Conservation (phyloP, 2,113 vertebrate species). For the Thalassoma bifasciatum region DNA sequence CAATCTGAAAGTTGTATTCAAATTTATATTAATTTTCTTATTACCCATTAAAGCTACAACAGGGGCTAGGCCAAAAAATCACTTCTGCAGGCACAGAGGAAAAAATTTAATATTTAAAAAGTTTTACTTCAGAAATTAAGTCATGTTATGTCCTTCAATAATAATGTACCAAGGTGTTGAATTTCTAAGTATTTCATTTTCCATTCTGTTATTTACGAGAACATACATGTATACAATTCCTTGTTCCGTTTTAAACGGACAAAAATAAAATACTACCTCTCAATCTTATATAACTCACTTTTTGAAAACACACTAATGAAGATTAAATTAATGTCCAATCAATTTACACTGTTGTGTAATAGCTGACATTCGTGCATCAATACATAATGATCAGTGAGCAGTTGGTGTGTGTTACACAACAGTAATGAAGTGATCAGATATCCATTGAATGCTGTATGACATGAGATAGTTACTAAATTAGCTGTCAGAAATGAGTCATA, state of each 20-base stretch:
- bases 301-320: constrained; percentile 48
- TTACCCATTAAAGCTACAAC: too few species aligned
- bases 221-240: background rate
- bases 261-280: background rate
- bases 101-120: too few species aligned
- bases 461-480: constrained; percentile 13
- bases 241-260: background rate
- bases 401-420: constrained; percentile 41
- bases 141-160: too few species aligned
- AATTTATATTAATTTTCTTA: too few species aligned
- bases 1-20: too few species aligned
- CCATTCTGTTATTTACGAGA: too few species aligned
- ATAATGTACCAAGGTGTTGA: too few species aligned
- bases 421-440: constrained; percentile 23
- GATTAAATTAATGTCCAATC: constrained; percentile 52
- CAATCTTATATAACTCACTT: constrained; percentile 37
- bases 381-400: constrained; percentile 35
- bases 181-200: too few species aligned
- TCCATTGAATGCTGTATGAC: constrained; percentile 15
- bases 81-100: too few species aligned
- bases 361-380: constrained; percentile 49
- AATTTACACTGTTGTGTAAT: constrained; percentile 63
- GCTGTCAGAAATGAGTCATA: background rate
- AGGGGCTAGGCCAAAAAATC: too few species aligned
- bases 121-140: too few species aligned